phyloP scores from a whole-genome alignment of 1,140 invertebrate genomes.

The Pseudachorutes palmiensis region DNA sequence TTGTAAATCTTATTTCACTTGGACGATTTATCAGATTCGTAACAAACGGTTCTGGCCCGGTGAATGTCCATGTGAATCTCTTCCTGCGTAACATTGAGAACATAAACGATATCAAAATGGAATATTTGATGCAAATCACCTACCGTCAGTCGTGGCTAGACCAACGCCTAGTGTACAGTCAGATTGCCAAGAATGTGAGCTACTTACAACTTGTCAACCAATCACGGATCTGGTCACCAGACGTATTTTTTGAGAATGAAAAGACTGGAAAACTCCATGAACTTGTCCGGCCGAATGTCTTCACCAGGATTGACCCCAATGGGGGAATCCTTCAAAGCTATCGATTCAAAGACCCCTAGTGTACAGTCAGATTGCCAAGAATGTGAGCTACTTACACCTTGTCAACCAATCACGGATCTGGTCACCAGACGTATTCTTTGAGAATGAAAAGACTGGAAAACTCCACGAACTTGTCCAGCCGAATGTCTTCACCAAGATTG shows the following conservation, averaged over 20 bases:
- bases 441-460: slow-evolving; percentile 16
- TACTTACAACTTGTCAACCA: slow-evolving; percentile 43
- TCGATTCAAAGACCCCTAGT: neutral
- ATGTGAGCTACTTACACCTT: slow-evolving; percentile 16
- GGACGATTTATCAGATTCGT: neutral
- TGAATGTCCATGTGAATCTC: slow-evolving; percentile 85
- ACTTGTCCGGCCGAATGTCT: slow-evolving; percentile 44
- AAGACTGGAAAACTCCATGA: slow-evolving; percentile 48
- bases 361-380: slow-evolving; percentile 12
- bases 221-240: slow-evolving; percentile 48
- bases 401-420: slow-evolving; percentile 4
- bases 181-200: slow-evolving; percentile 34
- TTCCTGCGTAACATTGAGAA: slow-evolving; percentile 91
- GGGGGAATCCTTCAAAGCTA: neutral
- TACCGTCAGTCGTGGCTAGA: slow-evolving; percentile 16
- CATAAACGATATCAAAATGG: slow-evolving; percentile 95
- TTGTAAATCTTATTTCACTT: neutral
- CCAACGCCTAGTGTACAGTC: neutral
- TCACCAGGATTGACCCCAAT: slow-evolving; percentile 37
- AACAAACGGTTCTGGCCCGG: slow-evolving; percentile 43
- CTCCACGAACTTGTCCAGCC: slow-evolving; percentile 19
- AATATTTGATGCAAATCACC: slow-evolving; percentile 14
- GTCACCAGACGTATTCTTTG: slow-evolving; percentile 22
- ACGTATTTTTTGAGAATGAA: slow-evolving; percentile 50
- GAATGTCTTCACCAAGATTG: slow-evolving; percentile 39